These are phyloP conservation scores for Nerophis ophidion DNA, from an alignment of 2,113 vertebrate species.

Conservation along the genomic window DNA sequence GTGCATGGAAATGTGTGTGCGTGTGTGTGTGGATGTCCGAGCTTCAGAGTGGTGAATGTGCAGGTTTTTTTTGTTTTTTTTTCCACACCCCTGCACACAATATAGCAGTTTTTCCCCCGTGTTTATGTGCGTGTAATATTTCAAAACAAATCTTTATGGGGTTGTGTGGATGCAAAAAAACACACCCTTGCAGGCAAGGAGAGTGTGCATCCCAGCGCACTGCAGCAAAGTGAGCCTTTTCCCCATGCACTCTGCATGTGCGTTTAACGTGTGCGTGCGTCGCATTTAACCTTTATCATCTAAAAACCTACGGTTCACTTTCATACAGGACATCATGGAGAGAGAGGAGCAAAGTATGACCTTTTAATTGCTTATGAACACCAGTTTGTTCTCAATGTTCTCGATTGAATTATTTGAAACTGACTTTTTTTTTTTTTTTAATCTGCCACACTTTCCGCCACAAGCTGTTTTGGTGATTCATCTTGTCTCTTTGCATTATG, in stretches of 20 bases:
- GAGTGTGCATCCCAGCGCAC: constrained; percentile 8
- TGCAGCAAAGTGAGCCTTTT: constrained; percentile 18
- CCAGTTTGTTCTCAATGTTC: constrained; percentile 15
- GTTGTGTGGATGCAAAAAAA: not conserved
- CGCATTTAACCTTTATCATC: constrained; percentile 5
- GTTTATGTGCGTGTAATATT: not conserved
- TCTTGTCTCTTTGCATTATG: constrained; percentile 48
- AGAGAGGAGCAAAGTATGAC: constrained; percentile 40
- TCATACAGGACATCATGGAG: not conserved
- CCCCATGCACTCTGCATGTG: constrained; percentile 42
- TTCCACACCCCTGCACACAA: not conserved
- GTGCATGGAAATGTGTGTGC: constrained; percentile 38
- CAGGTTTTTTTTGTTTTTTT: not conserved
- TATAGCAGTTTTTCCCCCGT: not conserved
- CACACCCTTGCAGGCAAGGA: not conserved
- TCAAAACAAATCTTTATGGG: not conserved
- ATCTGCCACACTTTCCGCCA: not conserved
- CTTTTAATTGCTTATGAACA: constrained; percentile 12
- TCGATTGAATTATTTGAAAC: not conserved
- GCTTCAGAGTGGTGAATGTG: not conserved
- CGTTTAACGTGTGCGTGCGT: constrained; percentile 19
- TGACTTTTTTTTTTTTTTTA: constrained; percentile 13
- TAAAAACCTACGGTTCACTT: too few species aligned
- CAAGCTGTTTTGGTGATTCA: constrained; percentile 47
- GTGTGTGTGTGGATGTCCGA: constrained; percentile 7